phyloP scores from a whole-genome alignment of 2,797 vertebrate genomes.

The Meriones psammophilus region DNA sequence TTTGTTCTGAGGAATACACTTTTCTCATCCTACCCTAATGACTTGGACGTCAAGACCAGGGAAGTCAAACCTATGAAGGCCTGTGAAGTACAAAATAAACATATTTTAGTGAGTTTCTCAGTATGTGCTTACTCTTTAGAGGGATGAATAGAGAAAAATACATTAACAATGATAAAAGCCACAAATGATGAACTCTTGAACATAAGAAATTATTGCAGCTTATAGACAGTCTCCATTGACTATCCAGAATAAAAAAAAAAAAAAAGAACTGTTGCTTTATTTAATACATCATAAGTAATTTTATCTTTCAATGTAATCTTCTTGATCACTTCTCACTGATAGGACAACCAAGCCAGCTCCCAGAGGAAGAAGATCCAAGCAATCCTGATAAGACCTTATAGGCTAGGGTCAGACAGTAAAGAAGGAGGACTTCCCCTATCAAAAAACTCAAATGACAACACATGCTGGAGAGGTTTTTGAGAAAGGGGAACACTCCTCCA shows the following conservation, averaged over 20 bases:
- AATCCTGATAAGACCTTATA: too few relatives aligned
- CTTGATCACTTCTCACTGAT: too few relatives aligned
- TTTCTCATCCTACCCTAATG: background rate
- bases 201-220: background rate
- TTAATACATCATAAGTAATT: background rate
- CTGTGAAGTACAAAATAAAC: background rate
- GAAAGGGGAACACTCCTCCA: too few relatives aligned
- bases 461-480: too few relatives aligned
- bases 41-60: background rate
- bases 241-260: background rate
- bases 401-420: too few relatives aligned
- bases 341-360: too few relatives aligned
- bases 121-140: background rate
- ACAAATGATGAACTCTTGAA: background rate
- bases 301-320: background rate
- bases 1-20: background rate
- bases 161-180: background rate
- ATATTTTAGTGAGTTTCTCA: background rate
- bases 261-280: background rate
- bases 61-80: background rate
- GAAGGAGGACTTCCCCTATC: too few relatives aligned
- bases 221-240: background rate
- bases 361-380: too few relatives aligned
- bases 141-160: background rate
- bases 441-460: too few relatives aligned